Evolutionary conservation across 2,797 vertebrate genomes (phyloP).

Genomic region (Myotis planiceps): DNA sequence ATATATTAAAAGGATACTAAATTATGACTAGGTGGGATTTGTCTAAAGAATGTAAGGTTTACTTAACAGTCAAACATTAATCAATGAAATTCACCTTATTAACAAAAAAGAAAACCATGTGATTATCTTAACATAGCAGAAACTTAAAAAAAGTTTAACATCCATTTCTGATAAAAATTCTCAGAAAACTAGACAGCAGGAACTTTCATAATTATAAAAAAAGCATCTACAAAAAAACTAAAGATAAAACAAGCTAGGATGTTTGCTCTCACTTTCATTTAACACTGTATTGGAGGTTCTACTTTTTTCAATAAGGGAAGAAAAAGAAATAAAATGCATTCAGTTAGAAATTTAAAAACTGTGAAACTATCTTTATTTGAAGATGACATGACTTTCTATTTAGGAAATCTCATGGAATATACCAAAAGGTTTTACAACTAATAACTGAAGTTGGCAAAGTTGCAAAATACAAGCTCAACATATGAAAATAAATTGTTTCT

Average conservation of each 20-base stretch:
- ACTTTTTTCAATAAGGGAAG: neutral
- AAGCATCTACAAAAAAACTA: neutral
- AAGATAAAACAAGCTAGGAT: neutral
- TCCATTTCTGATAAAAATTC: neutral
- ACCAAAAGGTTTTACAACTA: neutral
- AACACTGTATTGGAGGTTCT: neutral
- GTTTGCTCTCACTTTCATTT: neutral
- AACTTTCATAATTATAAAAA: neutral
- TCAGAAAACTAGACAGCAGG: neutral
- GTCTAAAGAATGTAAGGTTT: neutral
- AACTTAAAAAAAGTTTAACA: neutral
- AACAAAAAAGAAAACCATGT: neutral
- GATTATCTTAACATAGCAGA: neutral
- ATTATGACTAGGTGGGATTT: neutral
- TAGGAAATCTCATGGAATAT: neutral
- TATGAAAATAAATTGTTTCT: neutral
- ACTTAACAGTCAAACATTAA: neutral
- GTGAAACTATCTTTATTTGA: neutral
- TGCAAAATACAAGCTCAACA: neutral
- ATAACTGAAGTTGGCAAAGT: neutral
- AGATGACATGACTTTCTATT: neutral
- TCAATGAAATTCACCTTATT: neutral
- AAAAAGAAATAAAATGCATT: neutral
- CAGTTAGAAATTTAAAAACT: neutral
- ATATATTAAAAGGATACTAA: neutral